Base-by-base conservation (phyloP, 1,140 invertebrate species). In the Dinoponera quadriceps region DNA sequence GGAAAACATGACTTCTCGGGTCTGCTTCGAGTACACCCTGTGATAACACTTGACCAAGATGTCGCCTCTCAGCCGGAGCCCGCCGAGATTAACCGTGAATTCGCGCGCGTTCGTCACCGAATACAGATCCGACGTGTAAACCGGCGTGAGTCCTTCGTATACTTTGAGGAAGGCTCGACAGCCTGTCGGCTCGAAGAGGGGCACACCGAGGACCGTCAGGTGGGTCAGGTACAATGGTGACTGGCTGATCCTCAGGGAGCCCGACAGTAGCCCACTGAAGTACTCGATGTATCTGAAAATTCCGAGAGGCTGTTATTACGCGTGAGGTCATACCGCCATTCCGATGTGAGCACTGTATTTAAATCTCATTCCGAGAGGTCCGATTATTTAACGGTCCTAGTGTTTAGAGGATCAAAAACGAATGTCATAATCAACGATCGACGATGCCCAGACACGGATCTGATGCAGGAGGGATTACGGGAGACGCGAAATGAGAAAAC, bases 21-120 rank as follows among this genome's bases (percentile, higher is more conserved):
- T 92, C 69, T 94, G 93, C 80, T 93, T 94, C 73, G 93, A 91
- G 86, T 93, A 92, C 85, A 93, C 94, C 86, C 97, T 96, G 89
- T 98, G 96, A 94, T 98, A 98, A 91, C 98, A 98, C 92, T 98
- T 98, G 86, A 99, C 96, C 18, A 98, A 95, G 84, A 99, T 97
- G 94, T 98, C 98, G 0, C 98, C 98, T 27, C 98, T 95, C 5
- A 99, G 95, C 57, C 97, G 96, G 49, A 98, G 95, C 18, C 95
- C 94, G 3, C 95, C 96, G 54, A 97, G 95, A 88, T 96, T 96
- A 38, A 97, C 96, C 1, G 96, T 97, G 94, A 97, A 97, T 86
- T 96, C 95, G 83, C 83, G 95, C 86, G 90, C 94, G 94, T 94
- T 94, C 60, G 93, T 94, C 66, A 94, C 93, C 2, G 93, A 94